phyloP scores from a whole-genome alignment of 2,797 vertebrate genomes.

The Megalops cyprinoides region DNA sequence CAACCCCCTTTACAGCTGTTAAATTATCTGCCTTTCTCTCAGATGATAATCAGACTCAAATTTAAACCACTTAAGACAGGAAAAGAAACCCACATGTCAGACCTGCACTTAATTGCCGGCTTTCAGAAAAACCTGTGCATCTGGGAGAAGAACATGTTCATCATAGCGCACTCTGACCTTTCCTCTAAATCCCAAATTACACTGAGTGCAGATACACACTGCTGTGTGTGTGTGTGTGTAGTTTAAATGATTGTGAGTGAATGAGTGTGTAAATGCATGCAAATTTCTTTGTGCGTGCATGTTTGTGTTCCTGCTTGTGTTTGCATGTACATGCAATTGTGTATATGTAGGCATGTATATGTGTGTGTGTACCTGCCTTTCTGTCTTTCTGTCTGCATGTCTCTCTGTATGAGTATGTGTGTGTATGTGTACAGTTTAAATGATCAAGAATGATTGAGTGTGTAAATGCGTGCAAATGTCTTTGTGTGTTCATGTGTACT shows the following conservation, averaged over 20 bases:
- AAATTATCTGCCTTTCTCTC: background rate
- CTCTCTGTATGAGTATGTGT: background rate
- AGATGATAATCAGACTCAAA: background rate
- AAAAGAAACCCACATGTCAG: background rate
- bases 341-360: background rate
- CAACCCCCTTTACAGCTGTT: background rate
- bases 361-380: background rate
- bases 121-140: background rate
- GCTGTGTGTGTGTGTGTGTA: background rate
- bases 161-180: background rate
- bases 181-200: background rate
- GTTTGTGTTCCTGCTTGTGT: background rate
- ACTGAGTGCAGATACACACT: background rate
- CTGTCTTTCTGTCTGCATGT: background rate
- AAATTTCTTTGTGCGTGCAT: background rate
- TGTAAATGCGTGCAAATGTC: background rate
- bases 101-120: background rate
- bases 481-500: background rate
- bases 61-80: background rate
- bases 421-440: background rate
- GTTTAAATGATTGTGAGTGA: background rate
- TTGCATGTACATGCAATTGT: background rate
- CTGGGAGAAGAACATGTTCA: background rate
- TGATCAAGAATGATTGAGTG: too few relatives aligned
- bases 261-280: background rate